These are phyloP conservation scores for Trissolcus japonicus DNA, from an alignment of 2,888 invertebrate genomes.

Conservation along the genomic window DNA sequence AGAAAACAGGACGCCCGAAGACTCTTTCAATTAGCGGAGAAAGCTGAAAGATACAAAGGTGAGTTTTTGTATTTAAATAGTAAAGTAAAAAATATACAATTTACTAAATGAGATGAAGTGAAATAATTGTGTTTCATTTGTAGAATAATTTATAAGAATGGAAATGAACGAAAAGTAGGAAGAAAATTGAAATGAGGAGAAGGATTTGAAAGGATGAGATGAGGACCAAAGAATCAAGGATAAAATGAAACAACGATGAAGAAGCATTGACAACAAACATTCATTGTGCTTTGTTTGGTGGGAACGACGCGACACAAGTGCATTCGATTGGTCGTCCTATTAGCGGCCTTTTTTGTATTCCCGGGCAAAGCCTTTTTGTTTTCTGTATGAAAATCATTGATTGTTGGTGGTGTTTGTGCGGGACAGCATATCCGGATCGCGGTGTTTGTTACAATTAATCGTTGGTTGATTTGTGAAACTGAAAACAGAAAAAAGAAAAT, in stretches of 20 bases:
- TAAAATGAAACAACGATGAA: conserved; percentile 9
- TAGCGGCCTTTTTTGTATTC: conserved; percentile 22
- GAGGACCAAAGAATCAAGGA: not conserved
- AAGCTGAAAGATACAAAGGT: too few relatives aligned
- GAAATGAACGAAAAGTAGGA: not conserved
- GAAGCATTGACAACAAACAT: not conserved
- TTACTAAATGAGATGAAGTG: too few relatives aligned
- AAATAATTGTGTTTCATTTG: not conserved
- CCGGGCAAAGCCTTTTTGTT: conserved; percentile 13
- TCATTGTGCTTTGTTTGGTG: conserved; percentile 26
- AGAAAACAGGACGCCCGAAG: too few relatives aligned
- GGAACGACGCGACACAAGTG: conserved; percentile 43
- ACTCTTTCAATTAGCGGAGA: too few relatives aligned
- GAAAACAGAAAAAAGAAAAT: conserved; percentile 6
- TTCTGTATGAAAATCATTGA: not conserved
- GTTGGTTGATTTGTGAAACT: conserved; percentile 26
- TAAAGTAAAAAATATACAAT: not conserved
- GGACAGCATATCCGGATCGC: conserved; percentile 7
- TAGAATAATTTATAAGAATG: not conserved
- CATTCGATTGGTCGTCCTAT: conserved; percentile 7
- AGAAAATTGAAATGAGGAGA: not conserved
- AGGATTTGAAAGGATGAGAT: not conserved
- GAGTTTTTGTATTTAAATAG: too few relatives aligned
- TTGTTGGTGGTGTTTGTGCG: conserved; percentile 31
- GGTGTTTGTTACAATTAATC: conserved; percentile 9